phyloP scores from a whole-genome alignment of 2,888 invertebrate species.

The Heliconius charithonia region DNA sequence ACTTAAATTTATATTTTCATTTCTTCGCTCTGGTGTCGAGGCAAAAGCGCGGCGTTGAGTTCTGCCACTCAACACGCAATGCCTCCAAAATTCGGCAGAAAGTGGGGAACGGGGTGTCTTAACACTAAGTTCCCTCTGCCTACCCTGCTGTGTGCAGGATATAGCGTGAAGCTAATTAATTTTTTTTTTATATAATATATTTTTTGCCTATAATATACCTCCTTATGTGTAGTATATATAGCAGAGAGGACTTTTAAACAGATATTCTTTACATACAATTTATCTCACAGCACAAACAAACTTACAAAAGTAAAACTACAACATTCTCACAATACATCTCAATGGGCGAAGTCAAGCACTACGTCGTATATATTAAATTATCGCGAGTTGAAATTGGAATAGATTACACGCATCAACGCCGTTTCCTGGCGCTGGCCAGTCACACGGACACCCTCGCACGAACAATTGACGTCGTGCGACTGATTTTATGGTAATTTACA shows the following conservation, averaged over 20 bases:
- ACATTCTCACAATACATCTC: slow-evolving; percentile 7
- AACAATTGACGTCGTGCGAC: slow-evolving; percentile 73
- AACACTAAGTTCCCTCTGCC: no score
- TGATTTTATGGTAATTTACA: slow-evolving; percentile 78
- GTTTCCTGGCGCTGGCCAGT: slow-evolving; percentile 64
- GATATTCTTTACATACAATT: no score
- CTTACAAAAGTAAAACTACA: neutral
- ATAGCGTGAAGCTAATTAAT: no score
- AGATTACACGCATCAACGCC: slow-evolving; percentile 72
- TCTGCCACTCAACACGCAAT: no score
- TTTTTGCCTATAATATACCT: no score
- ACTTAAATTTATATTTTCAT: no score
- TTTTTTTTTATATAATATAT: no score
- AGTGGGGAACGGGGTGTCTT: no score
- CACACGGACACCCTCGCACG: slow-evolving; percentile 63
- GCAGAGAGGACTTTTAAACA: neutral
- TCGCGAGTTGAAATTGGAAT: slow-evolving; percentile 65
- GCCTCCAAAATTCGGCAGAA: no score
- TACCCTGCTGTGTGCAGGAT: no score
- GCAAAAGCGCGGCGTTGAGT: no score
- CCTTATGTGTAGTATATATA: neutral
- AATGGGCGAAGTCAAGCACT: slow-evolving; percentile 46
- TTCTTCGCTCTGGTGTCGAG: no score
- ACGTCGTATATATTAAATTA: slow-evolving; percentile 33
- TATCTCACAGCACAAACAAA: neutral